phyloP scores from a whole-genome alignment of 2,888 invertebrate species.

The Agriopis marginaria region DNA sequence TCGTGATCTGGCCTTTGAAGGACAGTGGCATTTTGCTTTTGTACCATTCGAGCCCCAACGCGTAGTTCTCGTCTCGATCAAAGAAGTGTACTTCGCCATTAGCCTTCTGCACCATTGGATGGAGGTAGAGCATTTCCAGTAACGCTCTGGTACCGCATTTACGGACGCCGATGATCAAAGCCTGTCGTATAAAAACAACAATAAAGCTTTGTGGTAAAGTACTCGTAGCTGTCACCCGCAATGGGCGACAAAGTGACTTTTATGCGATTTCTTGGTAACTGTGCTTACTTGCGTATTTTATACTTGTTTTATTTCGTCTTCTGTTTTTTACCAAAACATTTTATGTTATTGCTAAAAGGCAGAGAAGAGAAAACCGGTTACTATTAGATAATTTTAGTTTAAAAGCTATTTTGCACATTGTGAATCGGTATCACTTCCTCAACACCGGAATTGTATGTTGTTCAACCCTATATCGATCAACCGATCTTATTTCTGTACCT shows the following conservation, averaged over 20 bases:
- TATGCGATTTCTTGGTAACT: conserved; percentile 30
- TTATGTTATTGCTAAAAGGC: conserved; percentile 18
- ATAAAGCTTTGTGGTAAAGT: conserved; percentile 32
- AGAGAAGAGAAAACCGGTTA: not conserved
- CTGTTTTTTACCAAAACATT: conserved; percentile 15
- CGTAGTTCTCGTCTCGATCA: conserved; percentile 97
- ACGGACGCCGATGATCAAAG: conserved; percentile 97
- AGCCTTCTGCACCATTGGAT: conserved; percentile 96
- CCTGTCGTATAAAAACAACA: conserved; percentile 74
- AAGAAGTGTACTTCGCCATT: conserved; percentile 99
- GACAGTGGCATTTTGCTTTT: conserved; percentile 97
- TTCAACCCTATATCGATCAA: not conserved
- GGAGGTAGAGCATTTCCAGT: conserved; percentile 97
- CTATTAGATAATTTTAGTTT: not conserved
- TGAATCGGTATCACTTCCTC: not conserved
- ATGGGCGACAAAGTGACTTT: conserved; percentile 35
- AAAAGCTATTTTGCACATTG: not conserved
- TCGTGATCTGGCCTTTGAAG: conserved; percentile 96
- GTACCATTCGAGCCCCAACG: conserved; percentile 97
- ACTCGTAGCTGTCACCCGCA: conserved; percentile 31
- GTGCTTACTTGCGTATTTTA: conserved; percentile 25
- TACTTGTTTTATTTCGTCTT: conserved; percentile 22
- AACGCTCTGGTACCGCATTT: conserved; percentile 99
- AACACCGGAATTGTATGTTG: not conserved
- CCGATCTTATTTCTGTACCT: not conserved